Base-by-base conservation (phyloP, 1,140 invertebrate species). In the Argopecten irradians region DNA sequence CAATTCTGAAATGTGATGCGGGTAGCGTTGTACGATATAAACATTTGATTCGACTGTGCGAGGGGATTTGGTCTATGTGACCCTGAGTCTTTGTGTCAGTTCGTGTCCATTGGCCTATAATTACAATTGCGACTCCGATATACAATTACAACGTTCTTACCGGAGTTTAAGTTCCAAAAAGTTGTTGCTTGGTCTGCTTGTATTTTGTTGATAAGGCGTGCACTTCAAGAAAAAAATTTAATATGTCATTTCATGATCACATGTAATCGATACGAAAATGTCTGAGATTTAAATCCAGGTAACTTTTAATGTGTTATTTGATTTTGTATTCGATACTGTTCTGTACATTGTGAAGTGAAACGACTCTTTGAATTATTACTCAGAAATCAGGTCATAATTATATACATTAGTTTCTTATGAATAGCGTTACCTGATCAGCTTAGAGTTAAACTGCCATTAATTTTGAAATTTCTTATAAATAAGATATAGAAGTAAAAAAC, bases 21-120 rank as follows among this genome's bases (percentile, higher is more conserved):
- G 55, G n/a, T 71, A 71, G 55, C 22, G 0, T 22, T 71, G 14
- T 11, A 28, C 22, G 55, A n/a, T 71, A 71, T 71, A 71, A 71
- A 71, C 55, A 71, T 71, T 71, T 71, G 55, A 71, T 71, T 71
- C 55, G n/a, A 71, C 55, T 71, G 55, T 71, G 55, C 28, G 55
- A 71, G 55, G 55, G 55, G n/a, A 71, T 71, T 71, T 71, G 55
- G 55, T 71, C 28, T 71, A 71, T 28, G 22, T n/a, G 55, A 71
- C 55, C 55, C 55, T 28, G n/a, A 3, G 55, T 71, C 55, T 71
- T 71, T 71, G 55, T 71, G n/a, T n/a, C 55, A 1, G 14, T 28
- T 28, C 55, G 1, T 71, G 55, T 71, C 55, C 55, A 71, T 28
- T 71, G 55, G 28, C 55, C 55, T 71, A 71, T 71, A 71, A 71